These are phyloP conservation scores for Sogatella furcifera DNA, from an alignment of 1,140 invertebrate species.

Conservation along the genomic window DNA sequence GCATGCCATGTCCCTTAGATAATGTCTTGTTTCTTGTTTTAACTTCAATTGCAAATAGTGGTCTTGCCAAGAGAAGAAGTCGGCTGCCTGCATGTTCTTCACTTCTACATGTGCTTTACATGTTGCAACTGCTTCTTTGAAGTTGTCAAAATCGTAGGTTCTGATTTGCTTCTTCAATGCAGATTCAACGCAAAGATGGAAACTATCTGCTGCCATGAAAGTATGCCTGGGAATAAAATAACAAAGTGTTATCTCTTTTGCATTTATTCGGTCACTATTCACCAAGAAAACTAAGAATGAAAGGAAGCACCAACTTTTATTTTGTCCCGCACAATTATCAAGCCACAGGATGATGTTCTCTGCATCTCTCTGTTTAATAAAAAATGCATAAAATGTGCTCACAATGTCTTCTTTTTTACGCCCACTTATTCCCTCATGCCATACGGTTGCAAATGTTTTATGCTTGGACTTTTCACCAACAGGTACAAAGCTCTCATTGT, in stretches of 20 bases:
- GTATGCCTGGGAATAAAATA: constrained; percentile 27
- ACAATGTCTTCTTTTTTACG: constrained; percentile 23
- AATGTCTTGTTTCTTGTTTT: neutral
- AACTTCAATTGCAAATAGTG: neutral
- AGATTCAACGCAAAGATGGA: constrained; percentile 26
- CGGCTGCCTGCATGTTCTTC: neutral
- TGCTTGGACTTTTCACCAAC: neutral
- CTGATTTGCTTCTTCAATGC: neutral
- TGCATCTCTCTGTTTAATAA: constrained; percentile 1
- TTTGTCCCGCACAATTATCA: constrained; percentile 23
- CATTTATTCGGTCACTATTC: constrained; percentile 23
- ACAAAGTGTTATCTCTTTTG: constrained; percentile 10
- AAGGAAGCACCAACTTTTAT: constrained; percentile 17
- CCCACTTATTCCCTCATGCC: constrained; percentile 15
- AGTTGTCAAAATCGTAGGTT: constrained; percentile 8
- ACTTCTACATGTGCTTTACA: constrained; percentile 5
- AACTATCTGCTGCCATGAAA: constrained; percentile 27
- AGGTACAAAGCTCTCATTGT: constrained; percentile 11
- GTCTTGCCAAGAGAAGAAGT: constrained; percentile 9
- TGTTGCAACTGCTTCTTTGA: neutral
- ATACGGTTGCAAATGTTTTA: constrained; percentile 5
- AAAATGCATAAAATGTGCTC: constrained; percentile 14
- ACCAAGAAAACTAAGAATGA: constrained; percentile 11
- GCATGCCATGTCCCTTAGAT: too few species aligned
- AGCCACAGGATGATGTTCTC: constrained; percentile 20